Percentiles rank a stretch among this genome's conserved stretches.
Conservation (phyloP, 2,797 vertebrate genomes). For the Catostomus latipinnis region DNA sequence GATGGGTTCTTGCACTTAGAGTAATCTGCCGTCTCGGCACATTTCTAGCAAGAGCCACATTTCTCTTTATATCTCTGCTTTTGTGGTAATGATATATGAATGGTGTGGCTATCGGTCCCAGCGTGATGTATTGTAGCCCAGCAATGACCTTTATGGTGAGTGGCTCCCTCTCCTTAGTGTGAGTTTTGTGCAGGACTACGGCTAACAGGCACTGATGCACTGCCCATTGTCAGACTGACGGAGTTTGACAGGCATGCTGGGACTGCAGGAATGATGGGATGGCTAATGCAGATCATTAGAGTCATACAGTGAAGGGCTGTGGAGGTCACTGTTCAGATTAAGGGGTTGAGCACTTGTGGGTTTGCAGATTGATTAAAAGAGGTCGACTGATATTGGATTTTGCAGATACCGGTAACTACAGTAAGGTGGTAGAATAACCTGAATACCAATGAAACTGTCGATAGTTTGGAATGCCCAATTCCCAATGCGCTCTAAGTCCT, state of each 20-base stretch:
- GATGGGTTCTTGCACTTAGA: conserved; percentile 15
- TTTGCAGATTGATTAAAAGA: neutral
- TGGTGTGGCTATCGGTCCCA: conserved; percentile 33
- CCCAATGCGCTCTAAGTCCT: no score
- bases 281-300: conserved; percentile 10
- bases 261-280: conserved; percentile 6
- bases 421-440: no score
- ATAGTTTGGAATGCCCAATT: no score
- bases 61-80: conserved; percentile 8
- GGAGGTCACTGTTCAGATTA: neutral
- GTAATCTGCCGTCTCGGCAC: conserved; percentile 16
- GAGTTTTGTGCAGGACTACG: neutral
- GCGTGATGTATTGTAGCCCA: conserved; percentile 31
- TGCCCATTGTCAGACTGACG: conserved; percentile 46
- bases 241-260: conserved; percentile 35
- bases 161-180: conserved; percentile 39
- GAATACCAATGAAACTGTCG: no score
- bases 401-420: no score
- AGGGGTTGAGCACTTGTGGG: neutral
- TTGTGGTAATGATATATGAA: conserved; percentile 24
- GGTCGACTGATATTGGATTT: no score
- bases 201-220: conserved; percentile 51
- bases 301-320: conserved; percentile 1
- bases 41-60: conserved; percentile 4
- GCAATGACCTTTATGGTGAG: conserved; percentile 30